Conservation (phyloP, 2,113 vertebrate species). For the Hyla sarda region DNA sequence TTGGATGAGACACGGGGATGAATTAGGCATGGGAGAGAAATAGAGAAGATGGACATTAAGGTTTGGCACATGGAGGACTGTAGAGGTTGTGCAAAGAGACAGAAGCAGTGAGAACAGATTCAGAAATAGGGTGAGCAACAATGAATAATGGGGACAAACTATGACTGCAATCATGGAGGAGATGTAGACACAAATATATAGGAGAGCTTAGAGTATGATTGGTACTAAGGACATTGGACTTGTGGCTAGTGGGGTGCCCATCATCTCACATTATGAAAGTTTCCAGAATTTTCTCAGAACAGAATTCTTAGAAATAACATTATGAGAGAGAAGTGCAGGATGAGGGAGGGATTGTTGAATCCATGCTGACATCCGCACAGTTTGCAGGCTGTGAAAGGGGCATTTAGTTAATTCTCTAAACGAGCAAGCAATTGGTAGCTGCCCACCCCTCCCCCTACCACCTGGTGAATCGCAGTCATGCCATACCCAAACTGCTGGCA, state of each 20-base stretch:
- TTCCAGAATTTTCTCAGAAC: neutral
- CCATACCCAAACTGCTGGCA: slow-evolving; percentile 59
- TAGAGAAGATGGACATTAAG: neutral
- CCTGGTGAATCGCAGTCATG: slow-evolving; percentile 58
- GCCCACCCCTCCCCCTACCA: slow-evolving; percentile 52
- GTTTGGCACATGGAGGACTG: neutral
- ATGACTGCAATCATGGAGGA: neutral
- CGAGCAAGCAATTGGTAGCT: slow-evolving; percentile 46
- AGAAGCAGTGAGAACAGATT: too few relatives aligned
- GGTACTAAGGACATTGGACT: neutral
- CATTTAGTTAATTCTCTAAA: slow-evolving; percentile 42
- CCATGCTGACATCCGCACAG: neutral
- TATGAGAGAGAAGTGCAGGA: neutral
- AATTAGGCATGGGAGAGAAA: neutral
- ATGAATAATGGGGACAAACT: too few relatives aligned
- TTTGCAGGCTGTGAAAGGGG: slow-evolving; percentile 43
- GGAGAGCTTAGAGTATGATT: neutral
- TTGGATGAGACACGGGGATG: neutral
- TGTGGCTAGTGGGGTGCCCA: neutral
- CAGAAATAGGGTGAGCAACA: too few relatives aligned
- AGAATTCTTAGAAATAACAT: neutral
- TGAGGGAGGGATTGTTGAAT: slow-evolving; percentile 2
- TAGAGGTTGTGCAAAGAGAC: too few relatives aligned
- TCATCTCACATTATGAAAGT: neutral
- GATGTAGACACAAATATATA: neutral